phyloP scores from a whole-genome alignment of 2,113 vertebrate species.

The Hyaena hyaena region DNA sequence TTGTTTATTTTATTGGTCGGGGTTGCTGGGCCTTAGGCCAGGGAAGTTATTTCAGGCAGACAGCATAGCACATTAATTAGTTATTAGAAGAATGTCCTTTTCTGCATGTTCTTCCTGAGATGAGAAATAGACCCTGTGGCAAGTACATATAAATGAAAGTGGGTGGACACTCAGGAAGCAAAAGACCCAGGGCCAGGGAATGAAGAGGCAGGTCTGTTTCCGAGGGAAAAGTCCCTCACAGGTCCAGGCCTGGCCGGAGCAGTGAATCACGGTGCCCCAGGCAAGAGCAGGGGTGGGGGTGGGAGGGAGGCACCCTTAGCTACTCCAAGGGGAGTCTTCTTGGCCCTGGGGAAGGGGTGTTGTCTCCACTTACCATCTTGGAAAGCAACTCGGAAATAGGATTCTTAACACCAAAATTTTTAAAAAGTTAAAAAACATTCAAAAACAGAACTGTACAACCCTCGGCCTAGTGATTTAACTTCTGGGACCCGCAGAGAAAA shows the following conservation, averaged over 20 bases:
- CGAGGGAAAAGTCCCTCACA: background rate
- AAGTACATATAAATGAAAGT: conserved; percentile 18
- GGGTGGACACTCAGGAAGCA: background rate
- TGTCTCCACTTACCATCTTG: background rate
- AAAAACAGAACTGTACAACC: background rate
- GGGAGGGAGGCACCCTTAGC: rapidly evolving
- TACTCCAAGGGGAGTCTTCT: background rate
- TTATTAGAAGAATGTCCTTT: conserved; percentile 81
- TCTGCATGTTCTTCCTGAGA: conserved; percentile 76
- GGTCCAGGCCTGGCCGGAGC: background rate
- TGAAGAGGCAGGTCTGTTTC: background rate
- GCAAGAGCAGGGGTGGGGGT: background rate
- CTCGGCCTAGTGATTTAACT: conserved; percentile 2
- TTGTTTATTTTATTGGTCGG: conserved; percentile 87
- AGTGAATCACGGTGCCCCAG: background rate
- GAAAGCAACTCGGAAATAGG: conserved; percentile 1
- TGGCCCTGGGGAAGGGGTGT: background rate
- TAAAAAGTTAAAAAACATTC: background rate
- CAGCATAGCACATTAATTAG: conserved; percentile 79
- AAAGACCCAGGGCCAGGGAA: background rate
- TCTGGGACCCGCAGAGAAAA: conserved; percentile 9
- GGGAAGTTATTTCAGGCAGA: conserved; percentile 84
- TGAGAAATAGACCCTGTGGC: conserved; percentile 68
- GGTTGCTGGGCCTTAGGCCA: conserved; percentile 78
- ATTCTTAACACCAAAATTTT: background rate